Evolutionary conservation across 2,888 invertebrate genomes (phyloP).

Genomic region (Heterodera filipjevi): DNA sequence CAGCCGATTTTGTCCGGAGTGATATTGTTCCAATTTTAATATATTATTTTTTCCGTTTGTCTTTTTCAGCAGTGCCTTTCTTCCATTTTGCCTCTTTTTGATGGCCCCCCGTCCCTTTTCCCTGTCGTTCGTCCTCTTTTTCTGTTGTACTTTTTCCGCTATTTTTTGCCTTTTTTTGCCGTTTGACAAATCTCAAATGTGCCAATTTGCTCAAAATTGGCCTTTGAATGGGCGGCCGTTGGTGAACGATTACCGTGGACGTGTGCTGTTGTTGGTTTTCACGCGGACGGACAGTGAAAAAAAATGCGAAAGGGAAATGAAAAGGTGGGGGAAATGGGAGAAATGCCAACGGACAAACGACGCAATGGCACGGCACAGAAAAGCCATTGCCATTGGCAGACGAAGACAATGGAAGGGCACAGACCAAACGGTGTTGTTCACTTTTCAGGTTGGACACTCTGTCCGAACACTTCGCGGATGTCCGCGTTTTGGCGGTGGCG

Average conservation of each 20-base stretch:
- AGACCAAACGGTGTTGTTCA: no score
- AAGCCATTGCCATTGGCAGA: not conserved
- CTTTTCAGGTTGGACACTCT: constrained; percentile 2
- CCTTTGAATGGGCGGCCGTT: constrained; percentile 30
- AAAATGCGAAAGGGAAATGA: not conserved
- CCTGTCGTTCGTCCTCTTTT: not conserved
- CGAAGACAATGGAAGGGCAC: no score
- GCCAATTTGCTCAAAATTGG: constrained; percentile 29
- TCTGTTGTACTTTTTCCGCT: not conserved
- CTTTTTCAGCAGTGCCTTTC: not conserved
- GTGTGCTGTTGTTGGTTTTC: not conserved
- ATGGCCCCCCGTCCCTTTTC: not conserved
- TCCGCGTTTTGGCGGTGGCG: constrained; percentile 31
- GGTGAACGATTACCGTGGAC: constrained; percentile 27
- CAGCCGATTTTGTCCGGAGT: no score
- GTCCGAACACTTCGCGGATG: constrained; percentile 6
- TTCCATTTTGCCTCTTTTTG: not conserved
- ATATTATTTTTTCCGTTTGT: not conserved
- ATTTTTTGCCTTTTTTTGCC: not conserved
- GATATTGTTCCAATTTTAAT: no score
- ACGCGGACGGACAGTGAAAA: not conserved
- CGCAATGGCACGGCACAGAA: not conserved
- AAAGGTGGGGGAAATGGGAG: not conserved
- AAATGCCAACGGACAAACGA: not conserved
- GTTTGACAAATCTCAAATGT: not conserved